phyloP scores from a whole-genome alignment of 2,113 vertebrate genomes.

The Sander vitreus region DNA sequence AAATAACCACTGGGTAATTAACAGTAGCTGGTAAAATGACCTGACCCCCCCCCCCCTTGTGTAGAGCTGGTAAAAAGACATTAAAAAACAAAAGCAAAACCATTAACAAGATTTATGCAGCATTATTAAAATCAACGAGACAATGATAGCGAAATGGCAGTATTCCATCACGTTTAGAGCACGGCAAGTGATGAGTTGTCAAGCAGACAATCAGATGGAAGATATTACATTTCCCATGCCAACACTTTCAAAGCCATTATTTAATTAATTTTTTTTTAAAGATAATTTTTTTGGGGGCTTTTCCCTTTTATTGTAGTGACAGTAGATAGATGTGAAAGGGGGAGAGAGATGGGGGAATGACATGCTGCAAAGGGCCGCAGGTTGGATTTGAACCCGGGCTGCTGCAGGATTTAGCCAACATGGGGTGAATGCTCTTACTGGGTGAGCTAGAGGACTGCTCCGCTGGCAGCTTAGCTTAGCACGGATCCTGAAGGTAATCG shows the following conservation, averaged over 20 bases:
- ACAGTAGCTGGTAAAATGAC: conserved; percentile 59
- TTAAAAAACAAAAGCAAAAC: conserved; percentile 77
- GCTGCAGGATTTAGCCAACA: too few species aligned
- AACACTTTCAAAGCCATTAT: conserved; percentile 54
- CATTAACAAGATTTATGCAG: conserved; percentile 75
- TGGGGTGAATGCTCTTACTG: too few species aligned
- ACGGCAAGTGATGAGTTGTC: conserved; percentile 70
- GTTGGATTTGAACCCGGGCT: too few species aligned
- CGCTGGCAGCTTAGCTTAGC: too few species aligned
- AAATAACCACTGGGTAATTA: conserved; percentile 77
- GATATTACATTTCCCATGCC: conserved; percentile 58
- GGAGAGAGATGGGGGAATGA: too few species aligned
- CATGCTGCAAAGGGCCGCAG: too few species aligned
- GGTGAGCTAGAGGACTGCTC: too few species aligned
- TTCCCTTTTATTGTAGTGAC: too few species aligned
- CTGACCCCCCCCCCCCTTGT: conserved; percentile 55
- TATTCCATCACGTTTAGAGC: conserved; percentile 73
- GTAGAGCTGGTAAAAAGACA: conserved; percentile 52
- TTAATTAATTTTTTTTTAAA: conserved; percentile 60
- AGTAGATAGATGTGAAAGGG: too few species aligned
- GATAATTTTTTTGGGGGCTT: too few species aligned
- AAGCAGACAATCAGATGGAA: conserved; percentile 56
- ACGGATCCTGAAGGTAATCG: too few species aligned
- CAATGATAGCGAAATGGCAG: conserved; percentile 76
- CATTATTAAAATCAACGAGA: conserved; percentile 71